Evolutionary conservation across 2,113 vertebrate species (phyloP).

Genomic region (Ctenodactylus gundi): DNA sequence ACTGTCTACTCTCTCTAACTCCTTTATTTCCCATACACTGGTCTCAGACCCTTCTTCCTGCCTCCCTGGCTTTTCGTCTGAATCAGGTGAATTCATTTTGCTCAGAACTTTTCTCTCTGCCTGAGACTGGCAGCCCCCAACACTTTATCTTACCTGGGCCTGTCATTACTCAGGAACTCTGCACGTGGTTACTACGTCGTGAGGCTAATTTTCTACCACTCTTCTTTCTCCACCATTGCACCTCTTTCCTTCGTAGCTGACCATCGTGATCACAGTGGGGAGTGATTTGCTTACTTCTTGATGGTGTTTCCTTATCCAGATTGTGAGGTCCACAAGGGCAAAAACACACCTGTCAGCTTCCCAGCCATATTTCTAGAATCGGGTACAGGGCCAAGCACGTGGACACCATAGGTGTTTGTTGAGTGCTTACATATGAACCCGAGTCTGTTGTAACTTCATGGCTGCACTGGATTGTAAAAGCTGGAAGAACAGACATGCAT

Average conservation of each 20-base stretch:
- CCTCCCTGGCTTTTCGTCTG: not conserved
- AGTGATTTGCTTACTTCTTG: not conserved
- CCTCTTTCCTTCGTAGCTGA: accelerated
- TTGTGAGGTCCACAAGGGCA: not conserved
- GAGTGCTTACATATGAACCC: not conserved
- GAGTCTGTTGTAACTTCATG: not conserved
- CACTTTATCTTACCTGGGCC: not conserved
- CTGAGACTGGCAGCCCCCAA: not conserved
- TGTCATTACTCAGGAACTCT: not conserved
- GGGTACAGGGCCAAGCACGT: not conserved
- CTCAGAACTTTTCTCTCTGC: not conserved
- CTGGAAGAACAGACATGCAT: not conserved
- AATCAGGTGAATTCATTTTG: not conserved
- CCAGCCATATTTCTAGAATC: accelerated
- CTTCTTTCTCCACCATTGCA: not conserved
- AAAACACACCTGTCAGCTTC: not conserved
- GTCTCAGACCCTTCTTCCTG: not conserved
- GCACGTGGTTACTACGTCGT: not conserved
- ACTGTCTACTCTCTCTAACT: not conserved
- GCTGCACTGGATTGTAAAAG: not conserved
- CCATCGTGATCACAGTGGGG: not conserved
- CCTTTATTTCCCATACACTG: not conserved
- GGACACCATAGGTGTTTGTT: not conserved
- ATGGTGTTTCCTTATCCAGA: not conserved
- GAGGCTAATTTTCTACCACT: accelerated